Conservation (phyloP, 2,113 vertebrate species). For the Pluvianellus socialis region DNA sequence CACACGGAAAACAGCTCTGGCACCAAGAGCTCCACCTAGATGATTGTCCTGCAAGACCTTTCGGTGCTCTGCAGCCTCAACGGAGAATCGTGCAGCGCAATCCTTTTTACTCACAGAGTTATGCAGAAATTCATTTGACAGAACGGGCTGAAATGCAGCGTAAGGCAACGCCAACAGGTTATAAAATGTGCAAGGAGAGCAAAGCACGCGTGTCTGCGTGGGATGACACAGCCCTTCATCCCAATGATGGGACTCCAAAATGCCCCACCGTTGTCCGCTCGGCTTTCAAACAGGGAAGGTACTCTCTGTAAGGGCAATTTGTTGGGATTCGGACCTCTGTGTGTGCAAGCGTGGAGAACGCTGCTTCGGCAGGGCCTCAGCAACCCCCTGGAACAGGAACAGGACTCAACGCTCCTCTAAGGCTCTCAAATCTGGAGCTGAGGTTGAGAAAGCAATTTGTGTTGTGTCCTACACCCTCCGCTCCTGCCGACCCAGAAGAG, state of each 20-base stretch:
- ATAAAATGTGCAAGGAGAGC: neutral
- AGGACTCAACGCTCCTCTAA: neutral
- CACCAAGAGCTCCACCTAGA: neutral
- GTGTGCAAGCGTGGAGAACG: neutral
- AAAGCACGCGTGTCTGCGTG: rapidly evolving
- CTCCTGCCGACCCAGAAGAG: neutral
- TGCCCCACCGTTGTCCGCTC: rapidly evolving
- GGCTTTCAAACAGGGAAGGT: neutral
- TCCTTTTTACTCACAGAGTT: neutral
- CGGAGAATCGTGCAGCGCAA: rapidly evolving
- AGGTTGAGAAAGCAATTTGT: neutral
- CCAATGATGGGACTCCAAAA: neutral
- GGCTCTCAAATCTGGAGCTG: neutral
- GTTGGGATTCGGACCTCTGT: neutral
- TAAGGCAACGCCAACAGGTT: neutral
- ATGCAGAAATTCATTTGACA: neutral
- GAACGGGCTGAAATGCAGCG: neutral
- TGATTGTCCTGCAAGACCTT: neutral
- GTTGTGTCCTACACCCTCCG: neutral
- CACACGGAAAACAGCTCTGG: neutral
- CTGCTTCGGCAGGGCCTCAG: too few relatives aligned
- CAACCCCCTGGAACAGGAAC: neutral
- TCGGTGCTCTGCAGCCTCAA: neutral
- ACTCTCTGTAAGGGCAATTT: neutral
- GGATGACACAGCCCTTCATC: neutral